Evolutionary conservation across 2,797 vertebrate genomes (phyloP).

Genomic region (Gadopsis bispinosus): DNA sequence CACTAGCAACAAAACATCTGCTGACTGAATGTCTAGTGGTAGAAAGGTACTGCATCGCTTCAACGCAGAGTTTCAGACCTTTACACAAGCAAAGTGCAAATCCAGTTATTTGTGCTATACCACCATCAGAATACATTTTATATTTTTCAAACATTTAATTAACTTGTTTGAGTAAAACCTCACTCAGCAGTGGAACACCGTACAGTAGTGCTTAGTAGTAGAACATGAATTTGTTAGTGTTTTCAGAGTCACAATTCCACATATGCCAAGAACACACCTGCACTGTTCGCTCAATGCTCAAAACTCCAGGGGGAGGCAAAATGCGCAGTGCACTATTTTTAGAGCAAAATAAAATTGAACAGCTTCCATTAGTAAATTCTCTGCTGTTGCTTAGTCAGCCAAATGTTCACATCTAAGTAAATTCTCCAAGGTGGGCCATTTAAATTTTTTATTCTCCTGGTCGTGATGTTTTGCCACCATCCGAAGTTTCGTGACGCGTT

Average conservation of each 20-base stretch:
- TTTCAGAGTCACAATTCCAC: slow-evolving; percentile 50
- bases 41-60: slow-evolving; percentile 33
- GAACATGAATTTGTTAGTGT: slow-evolving; percentile 51
- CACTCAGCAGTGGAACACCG: slow-evolving; percentile 2
- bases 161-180: slow-evolving; percentile 37
- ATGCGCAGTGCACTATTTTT: slow-evolving; percentile 68
- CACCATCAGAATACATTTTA: slow-evolving; percentile 25
- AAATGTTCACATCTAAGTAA: slow-evolving; percentile 38
- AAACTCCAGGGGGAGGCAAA: slow-evolving; percentile 63
- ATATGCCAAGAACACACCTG: slow-evolving; percentile 54
- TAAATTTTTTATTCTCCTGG: slow-evolving; percentile 51
- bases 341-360: slow-evolving; percentile 70
- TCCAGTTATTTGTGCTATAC: slow-evolving; percentile 15
- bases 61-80: slow-evolving; percentile 8
- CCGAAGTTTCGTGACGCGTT: slow-evolving; percentile 13
- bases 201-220: slow-evolving; percentile 8
- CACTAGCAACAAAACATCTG: slow-evolving; percentile 50
- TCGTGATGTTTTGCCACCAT: slow-evolving; percentile 38
- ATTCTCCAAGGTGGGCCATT: slow-evolving; percentile 50
- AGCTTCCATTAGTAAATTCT: slow-evolving; percentile 72
- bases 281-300: slow-evolving; percentile 33
- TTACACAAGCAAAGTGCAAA: slow-evolving; percentile 33
- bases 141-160: slow-evolving; percentile 54
- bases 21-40: slow-evolving; percentile 42
- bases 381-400: slow-evolving; percentile 59